Percentiles rank a stretch among this genome's conserved stretches.
Evolutionary conservation across 2,888 invertebrate species (phyloP).

Genomic region (Aplocera efformata): DNA sequence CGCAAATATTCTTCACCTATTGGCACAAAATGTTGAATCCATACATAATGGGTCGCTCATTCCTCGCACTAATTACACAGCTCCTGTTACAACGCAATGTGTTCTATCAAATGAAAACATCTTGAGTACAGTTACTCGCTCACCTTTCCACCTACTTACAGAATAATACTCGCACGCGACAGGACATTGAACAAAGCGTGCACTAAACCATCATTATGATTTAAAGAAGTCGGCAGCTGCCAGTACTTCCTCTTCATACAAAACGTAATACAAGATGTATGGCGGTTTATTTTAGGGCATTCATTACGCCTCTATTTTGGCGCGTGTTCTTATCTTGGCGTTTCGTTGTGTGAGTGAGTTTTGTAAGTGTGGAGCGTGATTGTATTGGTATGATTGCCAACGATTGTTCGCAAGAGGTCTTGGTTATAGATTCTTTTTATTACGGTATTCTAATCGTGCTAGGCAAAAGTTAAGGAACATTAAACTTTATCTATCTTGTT

Average conservation of each 20-base stretch:
- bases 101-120: conserved; percentile 62
- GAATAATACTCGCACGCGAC: conserved; percentile 71
- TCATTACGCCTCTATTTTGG: conserved; percentile 72
- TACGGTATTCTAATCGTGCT: too few species aligned
- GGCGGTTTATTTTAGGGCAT: conserved; percentile 69
- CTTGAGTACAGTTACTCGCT: conserved; percentile 66
- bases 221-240: conserved; percentile 74
- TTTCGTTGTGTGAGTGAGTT: conserved; percentile 31
- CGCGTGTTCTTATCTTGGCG: conserved; percentile 75
- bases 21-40: conserved; percentile 1
- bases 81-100: conserved; percentile 28
- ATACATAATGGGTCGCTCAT: conserved; percentile 14
- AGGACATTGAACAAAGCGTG: conserved; percentile 69
- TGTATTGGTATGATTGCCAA: too few species aligned
- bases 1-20: too few species aligned
- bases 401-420: too few species aligned
- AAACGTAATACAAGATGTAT: conserved; percentile 76
- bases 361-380: too few species aligned
- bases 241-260: conserved; percentile 75
- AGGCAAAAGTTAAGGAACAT: too few species aligned
- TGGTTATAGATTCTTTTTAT: too few species aligned
- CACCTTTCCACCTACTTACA: conserved; percentile 77
- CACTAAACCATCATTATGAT: conserved; percentile 76
- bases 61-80: conserved; percentile 28
- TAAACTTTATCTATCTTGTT: too few species aligned